phyloP scores from a whole-genome alignment of 2,888 invertebrate genomes.

The Cotesia congregata region DNA sequence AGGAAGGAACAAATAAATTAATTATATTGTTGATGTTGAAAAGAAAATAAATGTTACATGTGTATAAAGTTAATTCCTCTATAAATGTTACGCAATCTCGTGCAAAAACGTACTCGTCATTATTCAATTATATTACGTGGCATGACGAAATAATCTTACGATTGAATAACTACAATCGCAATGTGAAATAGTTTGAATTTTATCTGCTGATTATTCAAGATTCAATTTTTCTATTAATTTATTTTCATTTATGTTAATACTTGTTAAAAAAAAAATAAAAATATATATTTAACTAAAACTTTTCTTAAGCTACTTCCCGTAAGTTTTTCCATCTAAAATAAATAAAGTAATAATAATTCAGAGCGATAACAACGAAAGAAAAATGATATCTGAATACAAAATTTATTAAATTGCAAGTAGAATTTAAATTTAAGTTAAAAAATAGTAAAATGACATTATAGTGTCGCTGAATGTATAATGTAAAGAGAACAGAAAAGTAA shows the following conservation, averaged over 20 bases:
- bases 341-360: neutral
- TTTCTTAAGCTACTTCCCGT: neutral
- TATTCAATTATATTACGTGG: slow-evolving; percentile 53
- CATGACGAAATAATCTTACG: slow-evolving; percentile 51
- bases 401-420: slow-evolving; percentile 27
- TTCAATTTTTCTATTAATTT: slow-evolving; percentile 2
- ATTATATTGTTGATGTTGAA: slow-evolving; percentile 4
- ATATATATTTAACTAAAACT: neutral
- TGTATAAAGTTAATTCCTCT: slow-evolving; percentile 28
- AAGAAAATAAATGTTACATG: neutral
- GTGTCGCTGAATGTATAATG: slow-evolving; percentile 40
- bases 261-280: neutral
- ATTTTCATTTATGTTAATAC: neutral
- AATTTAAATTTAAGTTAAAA: slow-evolving; percentile 37
- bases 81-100: slow-evolving; percentile 50
- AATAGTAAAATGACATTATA: slow-evolving; percentile 38
- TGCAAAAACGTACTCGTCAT: slow-evolving; percentile 52
- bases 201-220: neutral
- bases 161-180: slow-evolving; percentile 53
- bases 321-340: neutral
- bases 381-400: slow-evolving; percentile 29
- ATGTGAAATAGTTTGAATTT: slow-evolving; percentile 44
- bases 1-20: neutral
- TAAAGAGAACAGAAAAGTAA: slow-evolving; percentile 28
- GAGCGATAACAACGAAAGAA: slow-evolving; percentile 16